Base-by-base conservation (phyloP, 2,888 invertebrate species). In the Capitulum mitella region DNA sequence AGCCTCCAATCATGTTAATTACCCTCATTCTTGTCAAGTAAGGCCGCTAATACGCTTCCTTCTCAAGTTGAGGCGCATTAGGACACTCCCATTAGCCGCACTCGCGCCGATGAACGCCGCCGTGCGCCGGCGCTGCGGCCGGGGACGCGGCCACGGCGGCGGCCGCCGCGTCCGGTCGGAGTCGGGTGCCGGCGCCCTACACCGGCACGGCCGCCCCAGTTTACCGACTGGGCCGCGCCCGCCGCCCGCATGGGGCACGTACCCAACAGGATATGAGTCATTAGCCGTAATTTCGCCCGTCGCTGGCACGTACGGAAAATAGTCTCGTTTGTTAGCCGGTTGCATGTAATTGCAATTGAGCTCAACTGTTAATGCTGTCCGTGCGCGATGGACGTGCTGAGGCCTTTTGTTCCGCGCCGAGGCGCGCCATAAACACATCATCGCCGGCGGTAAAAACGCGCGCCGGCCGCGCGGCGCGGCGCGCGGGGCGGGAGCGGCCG, bases 1-100 rank as follows among this genome's bases (percentile, higher is more conserved):
- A 40, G 70, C 70, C 70, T 70, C 70, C 70, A 70, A 70, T 70
- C 70, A 70, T 70, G 70, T 70, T 70, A 70, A 70, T 70, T 70
- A 70, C 70, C 26, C 26, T 29, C 70, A 70, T 70, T 70, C 70
- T 70, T 70, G 70, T 70, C 70, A 70, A 40, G 70, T 40, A 29
- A 10, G 70, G 37, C 37, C 70, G 40, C 70, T 70, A 70, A 70
- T 70, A 40, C 70, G 70, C 40, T 70, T 70, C 70, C 70, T 16
- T 70, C 70, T 70, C 70, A 37, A 70, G 40, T 70, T 70, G 70
- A 26, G 70, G 40, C 70, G 70, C 70, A 40, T 70, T 70, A 40
- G 70, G 34, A 6, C 19, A 26, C 37, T n/a, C n/a, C n/a, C n/a
- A n/a, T n/a, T n/a, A n/a, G 22, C n/a, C 34, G 22, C 64, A 40